phyloP scores from a whole-genome alignment of 2,888 invertebrate genomes.

The Sesamia inferens region DNA sequence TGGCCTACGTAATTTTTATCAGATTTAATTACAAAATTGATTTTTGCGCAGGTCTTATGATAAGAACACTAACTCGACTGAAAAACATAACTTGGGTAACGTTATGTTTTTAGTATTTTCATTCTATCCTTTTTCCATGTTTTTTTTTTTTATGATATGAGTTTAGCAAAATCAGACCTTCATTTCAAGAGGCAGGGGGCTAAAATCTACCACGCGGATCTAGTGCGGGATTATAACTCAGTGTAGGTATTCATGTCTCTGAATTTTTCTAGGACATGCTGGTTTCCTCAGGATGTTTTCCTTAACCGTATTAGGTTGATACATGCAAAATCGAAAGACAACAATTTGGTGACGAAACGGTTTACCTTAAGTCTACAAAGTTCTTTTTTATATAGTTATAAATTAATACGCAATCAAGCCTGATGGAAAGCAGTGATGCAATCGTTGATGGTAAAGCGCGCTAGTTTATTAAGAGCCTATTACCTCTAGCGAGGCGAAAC shows the following conservation, averaged over 20 bases:
- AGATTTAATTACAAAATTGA: not conserved
- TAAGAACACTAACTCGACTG: not conserved
- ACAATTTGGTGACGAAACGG: not conserved
- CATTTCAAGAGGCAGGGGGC: not conserved
- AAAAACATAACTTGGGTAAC: not conserved
- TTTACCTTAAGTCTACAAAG: not conserved
- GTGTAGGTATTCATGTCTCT: not conserved
- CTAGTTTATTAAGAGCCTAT: too few relatives aligned
- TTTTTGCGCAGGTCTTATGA: not conserved
- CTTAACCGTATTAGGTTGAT: not conserved
- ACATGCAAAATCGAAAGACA: not conserved
- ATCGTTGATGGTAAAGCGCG: too few relatives aligned
- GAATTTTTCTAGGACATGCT: not conserved
- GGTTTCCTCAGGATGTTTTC: too few relatives aligned
- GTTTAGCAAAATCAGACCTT: not conserved
- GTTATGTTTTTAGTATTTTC: not conserved
- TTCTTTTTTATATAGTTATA: too few relatives aligned
- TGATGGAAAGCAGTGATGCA: too few relatives aligned
- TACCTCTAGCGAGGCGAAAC: too few relatives aligned
- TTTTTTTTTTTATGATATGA: too few relatives aligned
- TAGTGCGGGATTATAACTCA: not conserved
- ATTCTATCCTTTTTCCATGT: not conserved
- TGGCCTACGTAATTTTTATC: conserved; percentile 3
- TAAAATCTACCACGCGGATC: not conserved
- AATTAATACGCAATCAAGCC: too few relatives aligned